Evolutionary conservation across 2,113 vertebrate species (phyloP).

Genomic region (Callionymus lyra): DNA sequence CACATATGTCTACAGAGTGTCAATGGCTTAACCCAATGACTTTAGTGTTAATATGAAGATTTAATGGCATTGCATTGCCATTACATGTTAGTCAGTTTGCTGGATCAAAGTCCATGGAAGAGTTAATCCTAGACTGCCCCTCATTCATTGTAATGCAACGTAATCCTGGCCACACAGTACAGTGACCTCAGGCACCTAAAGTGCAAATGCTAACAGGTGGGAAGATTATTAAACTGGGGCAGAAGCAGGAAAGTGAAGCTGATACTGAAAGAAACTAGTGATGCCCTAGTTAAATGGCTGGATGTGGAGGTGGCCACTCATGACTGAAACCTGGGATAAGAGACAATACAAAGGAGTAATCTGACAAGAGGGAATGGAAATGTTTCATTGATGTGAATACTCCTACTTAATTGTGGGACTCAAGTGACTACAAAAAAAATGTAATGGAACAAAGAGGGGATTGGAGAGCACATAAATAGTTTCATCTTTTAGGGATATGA

Average conservation of each 20-base stretch:
- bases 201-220: too few species aligned
- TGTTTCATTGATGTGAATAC: conserved; percentile 19
- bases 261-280: conserved; percentile 22
- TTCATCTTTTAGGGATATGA: too few species aligned
- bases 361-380: conserved; percentile 30
- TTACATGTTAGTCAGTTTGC: too few species aligned
- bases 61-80: too few species aligned
- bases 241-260: background rate
- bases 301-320: conserved; percentile 36
- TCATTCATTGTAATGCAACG: too few species aligned
- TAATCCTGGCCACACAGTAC: too few species aligned
- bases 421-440: conserved; percentile 32
- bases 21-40: too few species aligned
- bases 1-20: too few species aligned
- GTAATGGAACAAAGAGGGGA: conserved; percentile 2
- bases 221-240: background rate
- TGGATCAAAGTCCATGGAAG: too few species aligned
- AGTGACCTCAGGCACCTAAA: too few species aligned
- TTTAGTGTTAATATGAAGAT: too few species aligned
- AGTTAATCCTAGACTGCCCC: too few species aligned
- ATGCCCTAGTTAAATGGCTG: conserved; percentile 33
- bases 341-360: conserved; percentile 15
- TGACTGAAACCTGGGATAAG: conserved; percentile 19
- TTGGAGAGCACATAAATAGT: conserved; percentile 6
- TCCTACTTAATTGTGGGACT: conserved; percentile 24